Conservation (phyloP, 2,113 vertebrate genomes). For the Amblyopsis rosae region DNA sequence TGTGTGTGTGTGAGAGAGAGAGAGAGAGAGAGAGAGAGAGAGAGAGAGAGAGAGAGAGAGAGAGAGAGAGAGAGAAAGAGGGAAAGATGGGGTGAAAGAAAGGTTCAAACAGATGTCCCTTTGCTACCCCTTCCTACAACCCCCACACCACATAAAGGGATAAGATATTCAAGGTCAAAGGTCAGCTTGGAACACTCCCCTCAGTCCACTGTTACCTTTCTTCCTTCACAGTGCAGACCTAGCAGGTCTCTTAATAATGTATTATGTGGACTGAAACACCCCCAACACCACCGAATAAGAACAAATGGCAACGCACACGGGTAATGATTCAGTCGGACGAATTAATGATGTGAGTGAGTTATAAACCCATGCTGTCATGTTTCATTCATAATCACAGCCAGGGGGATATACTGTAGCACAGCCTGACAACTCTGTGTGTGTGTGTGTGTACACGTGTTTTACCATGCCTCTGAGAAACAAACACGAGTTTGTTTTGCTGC, state of each 20-base stretch:
- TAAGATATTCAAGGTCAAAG: too few species aligned
- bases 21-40: too few species aligned
- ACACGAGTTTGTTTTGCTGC: background rate
- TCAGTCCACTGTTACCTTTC: too few species aligned
- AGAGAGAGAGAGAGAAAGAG: too few species aligned
- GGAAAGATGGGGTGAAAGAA: background rate
- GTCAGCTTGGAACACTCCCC: too few species aligned
- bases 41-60: too few species aligned
- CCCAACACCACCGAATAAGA: background rate
- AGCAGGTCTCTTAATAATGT: too few species aligned
- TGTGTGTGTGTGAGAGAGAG: background rate
- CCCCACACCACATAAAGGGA: background rate
- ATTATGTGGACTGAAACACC: background rate
- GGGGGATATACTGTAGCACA: conserved; percentile 27
- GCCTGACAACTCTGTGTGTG: conserved; percentile 11
- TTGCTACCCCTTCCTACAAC: too few species aligned
- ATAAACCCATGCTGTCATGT: conserved; percentile 25
- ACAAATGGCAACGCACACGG: background rate
- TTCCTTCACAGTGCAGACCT: too few species aligned
- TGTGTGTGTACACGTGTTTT: conserved; percentile 9
- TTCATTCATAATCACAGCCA: conserved; percentile 40
- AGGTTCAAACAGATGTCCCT: background rate
- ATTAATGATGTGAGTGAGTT: background rate
- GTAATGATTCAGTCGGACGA: conserved; percentile 10
- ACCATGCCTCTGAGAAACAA: background rate